Base-by-base conservation (phyloP, 2,888 invertebrate species). In the Chrysomela aeneicollis region DNA sequence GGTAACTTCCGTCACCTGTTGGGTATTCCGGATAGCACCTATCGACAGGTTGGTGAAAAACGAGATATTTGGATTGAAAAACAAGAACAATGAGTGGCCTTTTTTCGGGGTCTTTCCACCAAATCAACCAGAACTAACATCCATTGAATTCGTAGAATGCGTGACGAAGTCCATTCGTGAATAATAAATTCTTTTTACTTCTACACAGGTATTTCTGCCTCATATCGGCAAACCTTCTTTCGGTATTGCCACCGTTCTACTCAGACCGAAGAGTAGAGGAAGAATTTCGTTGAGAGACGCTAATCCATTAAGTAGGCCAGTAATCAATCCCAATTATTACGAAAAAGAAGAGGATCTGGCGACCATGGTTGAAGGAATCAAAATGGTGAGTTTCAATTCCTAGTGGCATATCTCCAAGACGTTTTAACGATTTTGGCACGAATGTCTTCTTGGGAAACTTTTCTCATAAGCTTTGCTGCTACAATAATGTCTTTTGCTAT, bases 301-400 rank as follows among this genome's bases (percentile, higher is more conserved):
- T 0, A 89, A 92, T 83, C 93, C 94, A 0, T 83, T 87, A 21
- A 89, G 91, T 59, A 89, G 90, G 82, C 97, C 97, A 0, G 82
- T 87, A 59, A 89, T 97, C 76, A 86, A 92, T 54, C 89, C 93
- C 0, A 95, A 96, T 82, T 97, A 94, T 81, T 91, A 94, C 78
- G 84, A 88, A 59, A 83, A 90, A 74, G 86, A 87, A 2, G 86
- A 88, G 26, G 96, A 97, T 79, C 76, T 93, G n/a, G 82, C 84
- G 18, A 88, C 89, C 4, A 85, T 94, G 82, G 86, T 92, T 10
- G 90, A 92, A 78, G 94, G 92, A 46, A 86, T 92, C 35, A 87
- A 90, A 77, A 84, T 90, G 85, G 92, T 92, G 79, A 82, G 82
- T 73, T 12, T 35, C 19, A 52, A 8, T 52, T n/a, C 12, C 22